Conservation (phyloP, 2,797 vertebrate genomes). For the Sebastolobus alascanus region DNA sequence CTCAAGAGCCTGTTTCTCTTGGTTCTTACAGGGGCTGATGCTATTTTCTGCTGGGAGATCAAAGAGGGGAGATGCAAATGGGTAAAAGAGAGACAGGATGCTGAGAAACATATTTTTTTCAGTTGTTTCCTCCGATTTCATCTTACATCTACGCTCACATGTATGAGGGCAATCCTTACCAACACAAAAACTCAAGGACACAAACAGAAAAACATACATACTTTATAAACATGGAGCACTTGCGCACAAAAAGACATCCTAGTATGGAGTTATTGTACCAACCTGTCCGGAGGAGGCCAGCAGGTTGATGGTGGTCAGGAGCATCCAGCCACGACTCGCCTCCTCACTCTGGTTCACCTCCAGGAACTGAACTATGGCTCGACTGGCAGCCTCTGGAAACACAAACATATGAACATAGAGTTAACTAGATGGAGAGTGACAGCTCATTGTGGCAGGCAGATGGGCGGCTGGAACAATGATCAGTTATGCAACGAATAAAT, state of each 20-base stretch:
- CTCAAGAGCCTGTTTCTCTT: slow-evolving; percentile 10
- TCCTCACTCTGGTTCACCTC: slow-evolving; percentile 99
- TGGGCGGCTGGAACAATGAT: slow-evolving; percentile 35
- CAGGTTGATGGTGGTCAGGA: slow-evolving; percentile 98
- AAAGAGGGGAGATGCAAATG: slow-evolving; percentile 48
- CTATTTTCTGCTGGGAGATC: slow-evolving; percentile 45
- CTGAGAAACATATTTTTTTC: not conserved
- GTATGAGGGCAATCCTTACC: not conserved
- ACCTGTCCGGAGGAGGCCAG: slow-evolving; percentile 98
- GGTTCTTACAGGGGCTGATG: slow-evolving; percentile 18
- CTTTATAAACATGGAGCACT: not conserved
- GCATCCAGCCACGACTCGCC: slow-evolving; percentile 99
- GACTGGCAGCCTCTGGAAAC: slow-evolving; percentile 94
- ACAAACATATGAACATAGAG: slow-evolving; percentile 13
- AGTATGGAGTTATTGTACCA: slow-evolving; percentile 43
- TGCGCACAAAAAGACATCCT: not conserved
- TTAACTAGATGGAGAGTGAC: slow-evolving; percentile 36
- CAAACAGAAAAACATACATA: not conserved
- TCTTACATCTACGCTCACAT: not conserved
- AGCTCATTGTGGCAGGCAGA: slow-evolving; percentile 27
- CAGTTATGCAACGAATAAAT: slow-evolving; percentile 35
- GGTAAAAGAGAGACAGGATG: slow-evolving; percentile 25
- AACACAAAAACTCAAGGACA: not conserved
- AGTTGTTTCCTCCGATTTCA: not conserved
- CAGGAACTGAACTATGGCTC: slow-evolving; percentile 98